These are phyloP conservation scores for Ichneumoninae sp. DNA, from an alignment of 2,888 invertebrate genomes.

Conservation along the genomic window DNA sequence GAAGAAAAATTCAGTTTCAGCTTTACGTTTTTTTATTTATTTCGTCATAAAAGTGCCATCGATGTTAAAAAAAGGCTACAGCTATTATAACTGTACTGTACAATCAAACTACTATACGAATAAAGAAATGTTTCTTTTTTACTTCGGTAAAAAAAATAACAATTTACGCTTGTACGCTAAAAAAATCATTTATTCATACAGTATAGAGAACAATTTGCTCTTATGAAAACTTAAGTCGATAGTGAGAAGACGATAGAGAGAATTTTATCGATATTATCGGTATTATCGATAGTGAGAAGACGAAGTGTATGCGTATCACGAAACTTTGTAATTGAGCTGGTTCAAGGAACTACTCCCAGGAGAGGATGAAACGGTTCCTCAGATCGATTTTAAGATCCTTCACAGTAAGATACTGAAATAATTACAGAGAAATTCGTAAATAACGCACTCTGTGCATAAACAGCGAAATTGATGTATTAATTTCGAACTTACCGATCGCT, in stretches of 20 bases:
- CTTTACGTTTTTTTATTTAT: constrained; percentile 71
- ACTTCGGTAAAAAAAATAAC: constrained; percentile 42
- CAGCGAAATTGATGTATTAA: background rate
- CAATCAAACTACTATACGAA: constrained; percentile 65
- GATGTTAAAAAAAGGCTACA: constrained; percentile 68
- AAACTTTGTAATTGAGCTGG: background rate
- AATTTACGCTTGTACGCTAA: background rate
- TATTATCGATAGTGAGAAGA: constrained; percentile 1
- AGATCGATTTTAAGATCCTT: constrained; percentile 71
- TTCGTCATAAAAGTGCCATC: constrained; percentile 76
- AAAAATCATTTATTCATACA: background rate
- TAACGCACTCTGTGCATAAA: background rate
- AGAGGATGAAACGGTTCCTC: constrained; percentile 68
- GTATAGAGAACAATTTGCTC: background rate
- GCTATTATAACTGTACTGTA: constrained; percentile 67
- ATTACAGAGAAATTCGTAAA: background rate
- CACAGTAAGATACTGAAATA: constrained; percentile 72
- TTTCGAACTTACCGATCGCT: constrained; percentile 73
- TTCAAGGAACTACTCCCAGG: constrained; percentile 69
- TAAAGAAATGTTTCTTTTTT: constrained; percentile 64
- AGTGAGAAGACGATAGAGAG: background rate
- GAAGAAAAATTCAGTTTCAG: constrained; percentile 58
- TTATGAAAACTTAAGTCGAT: background rate
- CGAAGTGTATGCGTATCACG: background rate
- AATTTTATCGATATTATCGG: background rate